Evolutionary conservation across 2,113 vertebrate genomes (phyloP).

Genomic region (Eolophus roseicapilla): DNA sequence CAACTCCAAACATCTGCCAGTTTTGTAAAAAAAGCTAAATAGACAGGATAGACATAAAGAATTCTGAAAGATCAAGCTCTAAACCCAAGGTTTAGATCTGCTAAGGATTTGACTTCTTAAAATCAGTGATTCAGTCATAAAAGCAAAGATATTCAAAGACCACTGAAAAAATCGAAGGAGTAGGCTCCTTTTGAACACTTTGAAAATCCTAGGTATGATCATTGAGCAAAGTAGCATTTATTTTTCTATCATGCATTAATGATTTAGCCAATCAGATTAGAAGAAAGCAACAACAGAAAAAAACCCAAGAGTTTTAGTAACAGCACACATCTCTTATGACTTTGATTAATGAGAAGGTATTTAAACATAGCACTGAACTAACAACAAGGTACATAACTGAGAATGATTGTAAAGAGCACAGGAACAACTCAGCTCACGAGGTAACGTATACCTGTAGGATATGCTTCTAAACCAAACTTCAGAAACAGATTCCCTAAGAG

Average conservation of each 20-base stretch:
- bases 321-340: not conserved
- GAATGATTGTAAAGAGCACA: not conserved
- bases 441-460: not conserved
- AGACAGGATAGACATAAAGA: not conserved
- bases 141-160: not conserved
- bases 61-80: not conserved
- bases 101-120: not conserved
- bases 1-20: not conserved
- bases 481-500: not conserved
- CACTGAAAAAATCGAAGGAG: not conserved
- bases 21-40: not conserved
- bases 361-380: not conserved
- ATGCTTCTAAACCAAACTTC: not conserved
- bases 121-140: not conserved
- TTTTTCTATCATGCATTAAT: not conserved
- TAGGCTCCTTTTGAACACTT: not conserved
- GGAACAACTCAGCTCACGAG: not conserved
- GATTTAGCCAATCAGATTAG: not conserved
- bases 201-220: not conserved
- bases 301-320: not conserved
- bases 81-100: not conserved
- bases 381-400: not conserved
- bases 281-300: not conserved
- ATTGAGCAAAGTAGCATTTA: not conserved
- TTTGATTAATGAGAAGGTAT: not conserved